phyloP scores from a whole-genome alignment of 2,888 invertebrate genomes.

The Scrobipalpa costella region DNA sequence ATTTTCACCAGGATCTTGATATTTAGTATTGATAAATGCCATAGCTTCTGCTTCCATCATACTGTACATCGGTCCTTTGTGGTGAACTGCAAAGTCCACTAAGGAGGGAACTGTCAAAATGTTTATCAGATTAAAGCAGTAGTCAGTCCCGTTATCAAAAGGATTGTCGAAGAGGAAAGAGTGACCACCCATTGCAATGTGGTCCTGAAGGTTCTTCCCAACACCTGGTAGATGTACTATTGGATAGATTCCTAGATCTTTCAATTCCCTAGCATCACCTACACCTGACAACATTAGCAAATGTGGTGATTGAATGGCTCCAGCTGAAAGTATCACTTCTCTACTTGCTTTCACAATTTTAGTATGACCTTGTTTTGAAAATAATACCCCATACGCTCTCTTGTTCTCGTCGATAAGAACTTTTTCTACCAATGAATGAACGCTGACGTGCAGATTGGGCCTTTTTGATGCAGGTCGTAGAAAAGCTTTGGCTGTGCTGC shows the following conservation, averaged over 20 bases:
- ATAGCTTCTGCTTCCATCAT: conserved; percentile 90
- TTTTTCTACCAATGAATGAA: conserved; percentile 85
- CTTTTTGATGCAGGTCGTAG: conserved; percentile 84
- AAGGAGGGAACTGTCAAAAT: conserved; percentile 82
- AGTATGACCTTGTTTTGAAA: conserved; percentile 80
- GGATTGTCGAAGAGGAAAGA: conserved; percentile 86
- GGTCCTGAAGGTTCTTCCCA: conserved; percentile 91
- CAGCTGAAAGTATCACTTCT: conserved; percentile 93
- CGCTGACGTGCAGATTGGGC: conserved; percentile 86
- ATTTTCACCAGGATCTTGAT: conserved; percentile 83
- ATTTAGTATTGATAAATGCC: conserved; percentile 89
- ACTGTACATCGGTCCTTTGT: conserved; percentile 85
- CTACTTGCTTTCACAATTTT: conserved; percentile 82
- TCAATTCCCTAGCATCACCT: conserved; percentile 84
- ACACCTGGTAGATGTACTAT: conserved; percentile 86
- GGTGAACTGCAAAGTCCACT: conserved; percentile 82
- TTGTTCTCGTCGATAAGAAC: conserved; percentile 83
- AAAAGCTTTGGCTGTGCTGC: conserved; percentile 92
- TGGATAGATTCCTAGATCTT: conserved; percentile 81
- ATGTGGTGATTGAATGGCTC: conserved; percentile 91
- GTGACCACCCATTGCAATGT: conserved; percentile 89
- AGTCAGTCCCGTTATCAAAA: conserved; percentile 77
- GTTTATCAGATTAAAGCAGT: conserved; percentile 86
- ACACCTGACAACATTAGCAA: conserved; percentile 93
- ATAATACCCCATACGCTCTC: conserved; percentile 84